phyloP scores from a whole-genome alignment of 1,140 invertebrate species.

The Bombus cullumanus region DNA sequence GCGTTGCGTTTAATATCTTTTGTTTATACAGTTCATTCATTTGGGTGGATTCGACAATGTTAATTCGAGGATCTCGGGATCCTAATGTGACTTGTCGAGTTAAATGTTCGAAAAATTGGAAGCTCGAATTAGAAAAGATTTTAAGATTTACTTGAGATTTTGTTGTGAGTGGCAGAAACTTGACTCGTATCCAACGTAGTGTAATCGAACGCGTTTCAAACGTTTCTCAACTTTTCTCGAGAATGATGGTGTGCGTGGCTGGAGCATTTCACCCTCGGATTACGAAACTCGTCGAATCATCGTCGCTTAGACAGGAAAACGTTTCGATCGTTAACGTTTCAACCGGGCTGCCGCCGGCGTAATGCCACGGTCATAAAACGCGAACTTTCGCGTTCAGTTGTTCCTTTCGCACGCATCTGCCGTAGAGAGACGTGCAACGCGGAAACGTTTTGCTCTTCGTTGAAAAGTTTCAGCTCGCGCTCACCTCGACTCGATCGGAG shows the following conservation, averaged over 20 bases:
- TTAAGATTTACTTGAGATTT: no score
- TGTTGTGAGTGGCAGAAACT: background rate
- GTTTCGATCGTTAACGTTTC: conserved; percentile 36
- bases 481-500: background rate
- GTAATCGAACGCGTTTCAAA: background rate
- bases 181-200: background rate
- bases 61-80: no score
- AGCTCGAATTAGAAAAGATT: no score
- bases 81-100: no score
- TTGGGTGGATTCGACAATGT: no score
- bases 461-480: background rate
- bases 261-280: conserved; percentile 18
- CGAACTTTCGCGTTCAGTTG: conserved; percentile 55
- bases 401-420: conserved; percentile 60
- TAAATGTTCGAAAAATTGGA: no score
- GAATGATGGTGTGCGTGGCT: background rate
- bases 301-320: conserved; percentile 39
- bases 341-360: conserved; percentile 30
- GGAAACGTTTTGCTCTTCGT: conserved; percentile 10
- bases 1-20: no score
- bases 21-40: no score
- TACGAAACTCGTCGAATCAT: conserved; percentile 29
- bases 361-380: conserved; percentile 58
- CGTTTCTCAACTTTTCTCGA: conserved; percentile 9
- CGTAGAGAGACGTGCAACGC: conserved; percentile 14